Conservation (phyloP, 2,797 vertebrate species). For the Clamator glandarius region DNA sequence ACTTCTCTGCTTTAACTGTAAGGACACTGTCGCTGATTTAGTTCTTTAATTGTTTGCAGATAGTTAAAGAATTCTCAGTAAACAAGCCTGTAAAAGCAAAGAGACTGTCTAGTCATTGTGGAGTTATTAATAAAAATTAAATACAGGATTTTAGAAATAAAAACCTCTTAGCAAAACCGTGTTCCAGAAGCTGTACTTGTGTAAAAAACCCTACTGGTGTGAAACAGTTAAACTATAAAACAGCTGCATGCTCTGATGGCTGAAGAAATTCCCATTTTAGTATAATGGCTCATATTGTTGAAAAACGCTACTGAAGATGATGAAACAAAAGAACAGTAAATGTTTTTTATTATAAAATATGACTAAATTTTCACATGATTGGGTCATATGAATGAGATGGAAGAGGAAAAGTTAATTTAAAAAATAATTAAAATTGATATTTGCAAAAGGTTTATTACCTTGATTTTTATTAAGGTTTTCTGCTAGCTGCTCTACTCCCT, state of each 20-base stretch:
- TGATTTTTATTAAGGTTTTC: slow-evolving; percentile 66
- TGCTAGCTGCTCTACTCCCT: slow-evolving; percentile 27
- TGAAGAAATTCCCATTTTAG: slow-evolving; percentile 55
- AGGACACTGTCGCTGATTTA: background rate
- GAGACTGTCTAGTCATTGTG: background rate
- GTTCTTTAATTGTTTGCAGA: background rate
- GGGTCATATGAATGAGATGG: slow-evolving; percentile 48
- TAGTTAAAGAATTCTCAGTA: background rate
- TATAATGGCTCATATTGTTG: slow-evolving; percentile 49
- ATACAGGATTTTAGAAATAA: background rate
- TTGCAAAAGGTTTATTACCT: slow-evolving; percentile 66
- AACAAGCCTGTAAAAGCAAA: background rate
- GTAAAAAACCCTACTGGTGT: background rate
- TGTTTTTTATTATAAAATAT: slow-evolving; percentile 60
- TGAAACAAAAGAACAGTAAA: slow-evolving; percentile 19
- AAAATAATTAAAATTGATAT: slow-evolving; percentile 70
- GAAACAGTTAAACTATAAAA: slow-evolving; percentile 8
- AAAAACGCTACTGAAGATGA: slow-evolving; percentile 45
- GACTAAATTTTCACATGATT: slow-evolving; percentile 66
- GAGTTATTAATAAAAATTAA: background rate
- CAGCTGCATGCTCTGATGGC: slow-evolving; percentile 39
- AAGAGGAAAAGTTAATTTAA: slow-evolving; percentile 57
- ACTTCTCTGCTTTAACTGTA: background rate
- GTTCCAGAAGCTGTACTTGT: background rate
- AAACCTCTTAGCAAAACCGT: background rate